Evolutionary conservation across 1,140 invertebrate species (phyloP).

Genomic region (Apocrypta bakeri): DNA sequence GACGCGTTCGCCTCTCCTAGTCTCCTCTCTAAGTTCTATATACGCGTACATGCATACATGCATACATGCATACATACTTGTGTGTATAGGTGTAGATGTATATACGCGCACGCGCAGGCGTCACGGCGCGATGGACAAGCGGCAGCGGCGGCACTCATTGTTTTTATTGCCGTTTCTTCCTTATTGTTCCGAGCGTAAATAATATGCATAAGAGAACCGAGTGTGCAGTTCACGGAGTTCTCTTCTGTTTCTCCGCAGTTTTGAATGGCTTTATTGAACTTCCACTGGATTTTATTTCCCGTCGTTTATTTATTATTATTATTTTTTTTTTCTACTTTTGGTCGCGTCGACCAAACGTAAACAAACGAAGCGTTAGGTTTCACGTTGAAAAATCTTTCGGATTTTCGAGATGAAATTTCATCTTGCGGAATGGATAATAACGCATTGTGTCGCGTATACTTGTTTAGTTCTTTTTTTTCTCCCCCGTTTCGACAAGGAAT

Average conservation of each 20-base stretch:
- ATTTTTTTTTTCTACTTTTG: background rate
- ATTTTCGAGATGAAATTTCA: background rate
- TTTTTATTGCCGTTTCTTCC: conserved; percentile 44
- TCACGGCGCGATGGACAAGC: background rate
- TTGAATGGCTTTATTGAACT: background rate
- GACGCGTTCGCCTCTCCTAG: conserved; percentile 2
- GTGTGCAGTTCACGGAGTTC: background rate
- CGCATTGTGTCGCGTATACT: background rate
- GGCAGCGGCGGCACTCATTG: conserved; percentile 20
- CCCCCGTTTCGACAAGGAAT: background rate
- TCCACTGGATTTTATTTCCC: background rate
- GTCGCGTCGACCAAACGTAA: background rate
- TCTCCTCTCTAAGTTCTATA: too few species aligned
- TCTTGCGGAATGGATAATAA: background rate
- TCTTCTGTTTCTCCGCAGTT: background rate
- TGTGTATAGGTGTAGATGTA: background rate
- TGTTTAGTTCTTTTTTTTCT: too few species aligned
- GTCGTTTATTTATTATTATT: background rate
- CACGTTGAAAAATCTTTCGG: too few species aligned
- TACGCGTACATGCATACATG: background rate
- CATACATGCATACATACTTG: background rate
- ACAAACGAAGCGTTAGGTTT: background rate
- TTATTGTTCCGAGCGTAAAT: conserved; percentile 43
- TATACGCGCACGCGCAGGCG: background rate
- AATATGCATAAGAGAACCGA: conserved; percentile 18